These are phyloP conservation scores for Sapayoa aenigma DNA, from an alignment of 2,113 vertebrate genomes.

Conservation along the genomic window DNA sequence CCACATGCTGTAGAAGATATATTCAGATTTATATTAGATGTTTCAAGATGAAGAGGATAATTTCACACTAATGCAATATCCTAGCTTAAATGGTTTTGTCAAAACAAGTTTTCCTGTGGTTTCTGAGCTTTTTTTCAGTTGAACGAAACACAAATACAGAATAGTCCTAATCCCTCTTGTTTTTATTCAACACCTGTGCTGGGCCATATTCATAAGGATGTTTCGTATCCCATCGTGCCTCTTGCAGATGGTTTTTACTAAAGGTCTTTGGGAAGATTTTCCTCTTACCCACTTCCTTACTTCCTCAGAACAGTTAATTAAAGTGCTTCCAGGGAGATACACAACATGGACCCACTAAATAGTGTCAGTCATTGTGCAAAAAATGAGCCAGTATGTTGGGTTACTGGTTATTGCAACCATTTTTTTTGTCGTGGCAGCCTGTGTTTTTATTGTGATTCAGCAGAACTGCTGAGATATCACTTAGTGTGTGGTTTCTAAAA, in stretches of 20 bases:
- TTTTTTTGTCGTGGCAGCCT: constrained; percentile 11
- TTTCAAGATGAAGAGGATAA: background rate
- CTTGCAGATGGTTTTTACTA: constrained; percentile 46
- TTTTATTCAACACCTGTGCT: constrained; percentile 51
- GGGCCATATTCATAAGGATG: constrained; percentile 37
- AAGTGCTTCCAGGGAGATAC: constrained; percentile 50
- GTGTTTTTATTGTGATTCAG: constrained; percentile 58
- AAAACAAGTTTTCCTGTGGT: constrained; percentile 20
- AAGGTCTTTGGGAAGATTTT: constrained; percentile 43
- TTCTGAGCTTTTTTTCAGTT: constrained; percentile 20
- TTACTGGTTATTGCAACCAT: constrained; percentile 7
- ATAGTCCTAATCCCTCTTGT: constrained; percentile 12
- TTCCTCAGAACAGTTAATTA: constrained; percentile 54
- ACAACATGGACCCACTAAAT: constrained; percentile 35
- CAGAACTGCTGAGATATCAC: constrained; percentile 71
- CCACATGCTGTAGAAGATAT: background rate
- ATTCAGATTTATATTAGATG: constrained; percentile 21
- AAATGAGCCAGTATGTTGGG: background rate
- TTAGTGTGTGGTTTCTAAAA: constrained; percentile 67
- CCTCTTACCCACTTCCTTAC: background rate
- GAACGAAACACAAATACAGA: background rate
- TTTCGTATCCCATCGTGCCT: background rate
- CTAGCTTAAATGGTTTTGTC: background rate
- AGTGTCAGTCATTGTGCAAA: constrained; percentile 39
- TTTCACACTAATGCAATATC: constrained; percentile 1